Conservation (phyloP, 2,113 vertebrate genomes). For the Gnathonemus echidnorhynchus region DNA sequence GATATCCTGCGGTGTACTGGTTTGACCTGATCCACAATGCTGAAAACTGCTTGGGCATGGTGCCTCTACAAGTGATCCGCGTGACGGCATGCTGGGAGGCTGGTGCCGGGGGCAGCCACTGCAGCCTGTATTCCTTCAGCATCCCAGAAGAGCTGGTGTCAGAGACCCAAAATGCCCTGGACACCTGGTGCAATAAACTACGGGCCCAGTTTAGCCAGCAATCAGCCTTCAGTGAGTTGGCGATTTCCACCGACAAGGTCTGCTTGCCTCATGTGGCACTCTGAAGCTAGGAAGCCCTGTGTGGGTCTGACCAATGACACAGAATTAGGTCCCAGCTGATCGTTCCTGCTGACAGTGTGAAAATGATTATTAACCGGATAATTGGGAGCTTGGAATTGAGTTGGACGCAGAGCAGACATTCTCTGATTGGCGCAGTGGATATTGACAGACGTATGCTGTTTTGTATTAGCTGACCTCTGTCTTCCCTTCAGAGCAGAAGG, state of each 20-base stretch:
- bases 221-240: conserved; percentile 65
- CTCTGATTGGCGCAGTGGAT: neutral
- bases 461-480: neutral
- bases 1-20: conserved; percentile 76
- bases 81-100: conserved; percentile 56
- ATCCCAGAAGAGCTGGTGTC: conserved; percentile 66
- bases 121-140: conserved; percentile 81
- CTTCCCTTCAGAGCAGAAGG: neutral
- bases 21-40: conserved; percentile 56
- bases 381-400: neutral
- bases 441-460: neutral
- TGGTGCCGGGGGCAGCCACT: conserved; percentile 36
- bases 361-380: neutral
- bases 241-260: conserved; percentile 62
- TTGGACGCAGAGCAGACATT: neutral
- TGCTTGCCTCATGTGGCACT: conserved; percentile 71
- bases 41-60: conserved; percentile 77
- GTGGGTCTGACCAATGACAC: neutral
- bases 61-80: conserved; percentile 67
- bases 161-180: conserved; percentile 46
- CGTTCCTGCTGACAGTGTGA: neutral
- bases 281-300: conserved; percentile 38
- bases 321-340: neutral
- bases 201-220: conserved; percentile 61
- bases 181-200: conserved; percentile 63